A percentile compares a stretch with the other conserved stretches of the same genome.
phyloP scores from a whole-genome alignment of 2,888 invertebrate genomes.

The Trachelus stipa region DNA sequence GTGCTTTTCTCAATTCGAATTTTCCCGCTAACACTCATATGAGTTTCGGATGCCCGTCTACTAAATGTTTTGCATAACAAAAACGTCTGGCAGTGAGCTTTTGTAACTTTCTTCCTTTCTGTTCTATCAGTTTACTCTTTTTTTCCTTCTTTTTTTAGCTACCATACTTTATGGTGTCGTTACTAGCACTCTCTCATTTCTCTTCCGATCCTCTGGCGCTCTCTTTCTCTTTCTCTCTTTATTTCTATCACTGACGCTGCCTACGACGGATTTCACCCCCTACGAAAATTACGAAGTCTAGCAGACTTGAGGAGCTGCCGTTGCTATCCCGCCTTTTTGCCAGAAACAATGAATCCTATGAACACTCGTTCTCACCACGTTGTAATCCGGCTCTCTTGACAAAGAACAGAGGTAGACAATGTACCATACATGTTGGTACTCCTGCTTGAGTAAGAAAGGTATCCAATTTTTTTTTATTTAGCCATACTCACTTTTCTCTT shows the following conservation, averaged over 20 bases:
- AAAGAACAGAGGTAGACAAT: neutral
- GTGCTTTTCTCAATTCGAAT: neutral
- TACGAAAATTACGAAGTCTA: neutral
- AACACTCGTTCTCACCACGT: neutral
- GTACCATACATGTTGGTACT: neutral
- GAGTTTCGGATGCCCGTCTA: neutral
- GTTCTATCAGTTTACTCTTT: neutral
- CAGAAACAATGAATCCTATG: neutral
- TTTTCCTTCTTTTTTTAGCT: neutral
- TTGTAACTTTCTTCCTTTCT: neutral
- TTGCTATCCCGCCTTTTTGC: neutral
- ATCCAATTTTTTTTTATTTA: neutral
- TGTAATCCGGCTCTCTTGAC: neutral
- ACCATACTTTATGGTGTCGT: neutral
- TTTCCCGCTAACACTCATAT: neutral
- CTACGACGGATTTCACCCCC: neutral
- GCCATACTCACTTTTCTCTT: neutral
- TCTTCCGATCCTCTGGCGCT: neutral
- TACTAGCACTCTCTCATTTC: neutral
- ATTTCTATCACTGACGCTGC: neutral
- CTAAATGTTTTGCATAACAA: neutral
- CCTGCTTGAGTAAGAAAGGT: neutral
- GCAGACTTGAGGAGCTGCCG: neutral
- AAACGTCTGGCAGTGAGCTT: neutral
- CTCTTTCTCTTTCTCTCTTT: neutral